Evolutionary conservation across 1,140 invertebrate genomes (phyloP).

Genomic region (Drosophila tristis): DNA sequence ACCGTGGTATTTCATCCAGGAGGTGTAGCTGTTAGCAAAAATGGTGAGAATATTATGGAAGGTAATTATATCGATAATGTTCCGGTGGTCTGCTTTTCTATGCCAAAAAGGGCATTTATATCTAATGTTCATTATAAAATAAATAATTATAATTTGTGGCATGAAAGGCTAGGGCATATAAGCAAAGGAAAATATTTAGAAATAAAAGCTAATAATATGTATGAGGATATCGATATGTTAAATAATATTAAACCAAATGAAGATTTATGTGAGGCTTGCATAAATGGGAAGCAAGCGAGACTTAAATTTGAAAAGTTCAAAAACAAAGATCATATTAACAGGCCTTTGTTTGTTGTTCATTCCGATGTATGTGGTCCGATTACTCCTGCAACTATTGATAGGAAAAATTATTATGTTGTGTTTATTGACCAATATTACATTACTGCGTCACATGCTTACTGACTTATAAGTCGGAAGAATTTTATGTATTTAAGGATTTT

Average conservation of each 20-base stretch:
- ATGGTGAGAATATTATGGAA: conserved; percentile 8
- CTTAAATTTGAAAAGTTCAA: conserved; percentile 77
- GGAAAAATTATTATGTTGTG: conserved; percentile 22
- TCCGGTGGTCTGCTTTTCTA: neutral
- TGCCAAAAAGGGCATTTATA: neutral
- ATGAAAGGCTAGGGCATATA: too few relatives aligned
- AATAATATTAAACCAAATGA: too few relatives aligned
- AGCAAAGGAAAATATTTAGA: too few relatives aligned
- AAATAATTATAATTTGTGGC: neutral
- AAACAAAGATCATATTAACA: conserved; percentile 69
- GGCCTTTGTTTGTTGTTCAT: conserved; percentile 83
- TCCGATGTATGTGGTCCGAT: conserved; percentile 85
- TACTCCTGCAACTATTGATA: conserved; percentile 41
- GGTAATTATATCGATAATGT: conserved; percentile 53
- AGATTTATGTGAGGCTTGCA: conserved; percentile 84
- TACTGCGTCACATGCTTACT: conserved; percentile 59
- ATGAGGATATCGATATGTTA: too few relatives aligned
- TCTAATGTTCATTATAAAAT: too few relatives aligned
- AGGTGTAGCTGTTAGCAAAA: conserved; percentile 16
- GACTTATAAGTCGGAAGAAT: conserved; percentile 71
- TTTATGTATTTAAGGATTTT: conserved; percentile 78
- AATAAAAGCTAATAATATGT: too few relatives aligned
- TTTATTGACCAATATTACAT: conserved; percentile 38
- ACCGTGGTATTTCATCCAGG: conserved; percentile 23
- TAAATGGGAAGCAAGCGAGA: conserved; percentile 83